Conservation (phyloP, 1,140 invertebrate genomes). For the Tetragnatha versicolor region DNA sequence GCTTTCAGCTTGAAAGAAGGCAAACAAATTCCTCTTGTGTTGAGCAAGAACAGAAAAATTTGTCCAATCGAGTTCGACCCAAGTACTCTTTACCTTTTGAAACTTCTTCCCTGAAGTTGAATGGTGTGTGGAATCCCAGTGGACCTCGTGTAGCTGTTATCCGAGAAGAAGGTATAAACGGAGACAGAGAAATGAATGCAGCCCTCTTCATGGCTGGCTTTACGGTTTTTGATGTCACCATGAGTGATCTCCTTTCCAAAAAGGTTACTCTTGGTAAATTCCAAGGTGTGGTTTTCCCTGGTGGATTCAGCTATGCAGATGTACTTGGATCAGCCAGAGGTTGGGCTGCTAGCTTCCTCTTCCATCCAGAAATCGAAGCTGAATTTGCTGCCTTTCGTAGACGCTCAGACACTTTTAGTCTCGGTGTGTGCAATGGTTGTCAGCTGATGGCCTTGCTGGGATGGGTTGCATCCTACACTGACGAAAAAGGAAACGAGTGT, state of each 20-base stretch:
- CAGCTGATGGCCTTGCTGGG: slow-evolving; percentile 86
- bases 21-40: slow-evolving; percentile 85
- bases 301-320: slow-evolving; percentile 98
- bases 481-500: slow-evolving; percentile 25
- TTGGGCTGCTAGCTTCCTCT: slow-evolving; percentile 91
- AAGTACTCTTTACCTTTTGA: slow-evolving; percentile 74
- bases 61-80: slow-evolving; percentile 60
- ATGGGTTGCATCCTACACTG: slow-evolving; percentile 64
- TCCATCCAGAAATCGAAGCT: slow-evolving; percentile 71
- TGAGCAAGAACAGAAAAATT: slow-evolving; percentile 70
- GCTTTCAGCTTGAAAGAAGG: slow-evolving; percentile 81
- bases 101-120: slow-evolving; percentile 64
- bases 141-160: slow-evolving; percentile 78
- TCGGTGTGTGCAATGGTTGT: slow-evolving; percentile 98
- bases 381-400: slow-evolving; percentile 78
- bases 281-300: slow-evolving; percentile 90
- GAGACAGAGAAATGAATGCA: slow-evolving; percentile 97
- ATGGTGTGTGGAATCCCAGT: neutral
- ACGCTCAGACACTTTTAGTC: slow-evolving; percentile 86
- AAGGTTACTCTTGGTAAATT: slow-evolving; percentile 79
- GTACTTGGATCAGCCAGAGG: slow-evolving; percentile 96
- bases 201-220: slow-evolving; percentile 90
- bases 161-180: slow-evolving; percentile 96
- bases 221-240: slow-evolving; percentile 87
- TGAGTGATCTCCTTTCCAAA: slow-evolving; percentile 82